These are phyloP conservation scores for Pollenia angustigena DNA, from an alignment of 2,888 invertebrate genomes.

Conservation along the genomic window DNA sequence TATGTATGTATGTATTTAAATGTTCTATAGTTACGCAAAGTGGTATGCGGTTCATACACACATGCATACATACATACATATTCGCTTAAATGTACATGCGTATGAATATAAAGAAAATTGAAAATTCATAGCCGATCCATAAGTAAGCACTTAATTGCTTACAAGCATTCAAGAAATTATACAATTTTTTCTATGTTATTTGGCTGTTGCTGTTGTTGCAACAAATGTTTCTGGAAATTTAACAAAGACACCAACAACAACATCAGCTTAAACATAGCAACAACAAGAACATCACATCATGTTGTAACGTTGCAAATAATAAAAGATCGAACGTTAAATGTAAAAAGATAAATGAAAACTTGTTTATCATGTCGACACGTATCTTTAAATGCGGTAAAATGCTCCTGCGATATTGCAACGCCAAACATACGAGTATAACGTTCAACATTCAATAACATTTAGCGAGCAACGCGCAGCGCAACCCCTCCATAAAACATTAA, in stretches of 20 bases:
- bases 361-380: constrained; percentile 76
- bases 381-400: constrained; percentile 76
- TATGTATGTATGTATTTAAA: background rate
- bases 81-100: background rate
- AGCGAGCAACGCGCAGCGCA: constrained; percentile 28
- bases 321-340: constrained; percentile 73
- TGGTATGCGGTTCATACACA: background rate
- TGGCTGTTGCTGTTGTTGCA: constrained; percentile 73
- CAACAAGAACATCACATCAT: constrained; percentile 58
- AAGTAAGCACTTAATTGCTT: constrained; percentile 73
- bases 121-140: constrained; percentile 61
- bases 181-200: constrained; percentile 69
- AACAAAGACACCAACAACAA: constrained; percentile 64
- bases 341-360: constrained; percentile 76
- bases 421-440: constrained; percentile 40
- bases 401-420: constrained; percentile 74
- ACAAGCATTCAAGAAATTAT: constrained; percentile 74
- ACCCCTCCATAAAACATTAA: constrained; percentile 29
- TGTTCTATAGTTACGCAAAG: constrained; percentile 24
- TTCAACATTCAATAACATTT: constrained; percentile 50
- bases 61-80: background rate
- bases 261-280: constrained; percentile 30
- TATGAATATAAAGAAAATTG: constrained; percentile 15
- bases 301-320: constrained; percentile 63
- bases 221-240: constrained; percentile 75